Evolutionary conservation across 2,888 invertebrate species (phyloP), one percentile per base, ranked within the genome.

Genomic region (Heteromurus nitidus): DNA sequence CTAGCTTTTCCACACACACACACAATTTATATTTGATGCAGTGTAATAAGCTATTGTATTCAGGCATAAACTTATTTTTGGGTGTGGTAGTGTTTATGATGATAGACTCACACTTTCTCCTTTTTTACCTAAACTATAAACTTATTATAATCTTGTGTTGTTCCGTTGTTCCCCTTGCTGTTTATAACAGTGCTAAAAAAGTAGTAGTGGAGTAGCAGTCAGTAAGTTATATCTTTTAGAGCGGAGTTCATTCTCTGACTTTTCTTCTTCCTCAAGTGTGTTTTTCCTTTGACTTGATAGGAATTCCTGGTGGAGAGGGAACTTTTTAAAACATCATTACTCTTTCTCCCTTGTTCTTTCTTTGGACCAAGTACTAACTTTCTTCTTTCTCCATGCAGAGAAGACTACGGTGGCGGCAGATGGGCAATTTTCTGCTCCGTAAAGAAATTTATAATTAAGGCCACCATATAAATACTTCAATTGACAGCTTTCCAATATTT

Each of bases 401-500:
- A 36, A 36, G 44, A 44, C 44, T 44, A 13, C 7, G 36, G 5
- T 44, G 44, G 44, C n/a, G 44, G 2, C 44, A 9, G 44, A 44
- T 44, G 44, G 44, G 44, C 44, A 44, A 44, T 44, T 44, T 44
- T 44, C 44, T n/a, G 36, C 36, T 13, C n/a, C n/a, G 3, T 44
- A 44, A 13, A 44, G n/a, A 44, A 44, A 44, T 44, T 44, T 44
- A 44, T 44, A 44, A 44, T 44, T 44, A 44, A 44, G n/a, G 44
- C 13, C 44, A n/a, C n/a, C 44, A 44, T 44, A 44, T 44, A 44
- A 44, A 44, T 44, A 44, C 44, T 44, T n/a, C 44, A 44, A 44
- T 44, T 44, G 44, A 44, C 44, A 44, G 44, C 44, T 44, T 44
- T 44, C 44, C 44, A 44, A n/a, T n/a, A n/a, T n/a, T n/a, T n/a